Percentiles rank a stretch among this genome's conserved stretches.
Evolutionary conservation across 1,140 invertebrate species (phyloP).

Genomic region (Charaxes varanes): DNA sequence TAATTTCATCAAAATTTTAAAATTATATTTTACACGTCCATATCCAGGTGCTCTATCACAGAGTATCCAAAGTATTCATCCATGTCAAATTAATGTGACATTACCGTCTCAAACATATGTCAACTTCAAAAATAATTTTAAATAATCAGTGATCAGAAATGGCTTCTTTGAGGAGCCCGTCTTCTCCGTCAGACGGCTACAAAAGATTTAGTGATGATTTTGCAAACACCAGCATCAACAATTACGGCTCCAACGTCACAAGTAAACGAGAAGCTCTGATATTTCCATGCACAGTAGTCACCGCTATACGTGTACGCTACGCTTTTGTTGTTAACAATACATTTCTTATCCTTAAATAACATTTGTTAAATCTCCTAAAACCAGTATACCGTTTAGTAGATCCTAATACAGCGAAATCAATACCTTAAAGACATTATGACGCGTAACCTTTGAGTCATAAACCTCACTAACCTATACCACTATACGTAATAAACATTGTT

Average conservation of each 20-base stretch:
- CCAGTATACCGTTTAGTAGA: constrained; percentile 22
- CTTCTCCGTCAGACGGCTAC: constrained; percentile 74
- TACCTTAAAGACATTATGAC: constrained; percentile 37
- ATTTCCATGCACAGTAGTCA: constrained; percentile 65
- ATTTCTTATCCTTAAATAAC: constrained; percentile 56
- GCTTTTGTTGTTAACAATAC: constrained; percentile 69
- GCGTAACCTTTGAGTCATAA: constrained; percentile 50
- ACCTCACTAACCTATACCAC: constrained; percentile 43
- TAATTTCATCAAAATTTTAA: too few species aligned
- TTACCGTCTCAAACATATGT: constrained; percentile 11
- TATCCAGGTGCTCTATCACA: too few species aligned
- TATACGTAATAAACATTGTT: constrained; percentile 46
- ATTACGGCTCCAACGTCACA: constrained; percentile 74
- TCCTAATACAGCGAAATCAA: constrained; percentile 27
- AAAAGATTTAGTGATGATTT: constrained; percentile 75
- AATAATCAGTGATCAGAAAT: constrained; percentile 61
- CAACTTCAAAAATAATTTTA: constrained; percentile 19
- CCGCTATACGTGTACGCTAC: constrained; percentile 57
- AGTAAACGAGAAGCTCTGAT: constrained; percentile 69
- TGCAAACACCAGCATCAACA: constrained; percentile 72
- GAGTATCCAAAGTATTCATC: too few species aligned
- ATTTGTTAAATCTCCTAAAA: constrained; percentile 59
- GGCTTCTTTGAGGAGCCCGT: constrained; percentile 70
- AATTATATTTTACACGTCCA: too few species aligned
- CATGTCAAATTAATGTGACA: constrained; percentile 5